Evolutionary conservation across 2,888 invertebrate genomes (phyloP), one percentile per base, ranked within the genome.

Genomic region (Didymodactylos carnosus): DNA sequence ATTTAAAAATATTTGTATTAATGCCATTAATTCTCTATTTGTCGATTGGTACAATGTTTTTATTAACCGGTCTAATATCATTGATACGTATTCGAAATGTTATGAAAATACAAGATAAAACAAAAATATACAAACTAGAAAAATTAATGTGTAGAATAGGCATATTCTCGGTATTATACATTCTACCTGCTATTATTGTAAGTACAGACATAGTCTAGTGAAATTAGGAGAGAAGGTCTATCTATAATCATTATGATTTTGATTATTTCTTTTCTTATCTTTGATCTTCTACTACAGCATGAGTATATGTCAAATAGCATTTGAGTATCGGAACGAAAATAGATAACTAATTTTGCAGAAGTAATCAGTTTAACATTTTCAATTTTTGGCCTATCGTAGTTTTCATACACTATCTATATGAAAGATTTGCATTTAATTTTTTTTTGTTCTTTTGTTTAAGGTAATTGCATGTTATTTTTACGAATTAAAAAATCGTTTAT

Each of bases 1-100:
- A 91, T 0, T 86, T 93, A 72, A 86, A 91, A 76, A 87, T 89
- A 72, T 86, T 92, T 80, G 91, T 92, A 25, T 87, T 92, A 75
- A 86, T 89, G 40, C 92, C 84, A 7, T 78, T 82, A n/a, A 77
- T 80, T 72, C 77, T 80, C 46, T 83, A 81, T 76, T 79, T 84
- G 39, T 51, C 80, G 29, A 76, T 81, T 14, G 84, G 84, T 7
- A 79, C 80, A 13, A 75, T 80, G 70, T 84, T 85, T 77, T 79
- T 84, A 40, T 76, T 82, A 7, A 79, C 82, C 35, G 84, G 84
- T 5, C 83, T 84, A 77, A 39, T 71, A 39, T 62, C 53, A 29
- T 25, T 74, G 23, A 43, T 71, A 39, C 51, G 74, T 41, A 71
- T 74, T n/a, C 39, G 74, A 71, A 74, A 71, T 46, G 43, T 72